Conservation (phyloP, 2,888 invertebrate genomes). For the Lasioglossum leucozonium region DNA sequence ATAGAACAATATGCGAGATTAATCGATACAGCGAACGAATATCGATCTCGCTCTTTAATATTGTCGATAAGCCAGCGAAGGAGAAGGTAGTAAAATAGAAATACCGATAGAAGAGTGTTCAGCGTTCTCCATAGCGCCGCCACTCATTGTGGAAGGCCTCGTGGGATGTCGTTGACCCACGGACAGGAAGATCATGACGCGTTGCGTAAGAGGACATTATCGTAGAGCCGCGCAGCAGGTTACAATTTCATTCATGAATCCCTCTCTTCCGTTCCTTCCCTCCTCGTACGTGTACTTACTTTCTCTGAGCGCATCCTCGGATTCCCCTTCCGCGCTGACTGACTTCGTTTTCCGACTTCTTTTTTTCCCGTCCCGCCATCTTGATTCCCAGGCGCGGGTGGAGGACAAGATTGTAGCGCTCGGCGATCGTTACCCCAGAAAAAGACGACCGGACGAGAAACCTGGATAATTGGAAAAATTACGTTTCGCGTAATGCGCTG, state of each 20-base stretch:
- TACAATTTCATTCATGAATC: conserved; percentile 80
- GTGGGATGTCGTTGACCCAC: conserved; percentile 64
- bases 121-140: conserved; percentile 18
- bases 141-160: conserved; percentile 41
- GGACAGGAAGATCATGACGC: conserved; percentile 72
- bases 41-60: not conserved
- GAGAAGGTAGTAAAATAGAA: not conserved
- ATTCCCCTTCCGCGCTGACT: conserved; percentile 47
- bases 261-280: conserved; percentile 66
- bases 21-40: not conserved
- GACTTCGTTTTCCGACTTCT: conserved; percentile 30
- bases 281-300: conserved; percentile 63
- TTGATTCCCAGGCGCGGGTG: conserved; percentile 52
- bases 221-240: conserved; percentile 74
- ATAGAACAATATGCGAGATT: too few species aligned
- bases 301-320: conserved; percentile 67
- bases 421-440: conserved; percentile 75
- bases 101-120: not conserved
- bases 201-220: conserved; percentile 77
- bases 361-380: conserved; percentile 13
- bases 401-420: conserved; percentile 18
- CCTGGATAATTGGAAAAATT: conserved; percentile 82
- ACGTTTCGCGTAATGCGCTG: conserved; percentile 71
- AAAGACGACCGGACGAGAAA: conserved; percentile 73
- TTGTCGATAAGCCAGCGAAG: not conserved